Percentiles rank a stretch among this genome's conserved stretches.
These are phyloP conservation scores for Subacronicta megacephala DNA, from an alignment of 2,888 invertebrate species.

Conservation along the genomic window DNA sequence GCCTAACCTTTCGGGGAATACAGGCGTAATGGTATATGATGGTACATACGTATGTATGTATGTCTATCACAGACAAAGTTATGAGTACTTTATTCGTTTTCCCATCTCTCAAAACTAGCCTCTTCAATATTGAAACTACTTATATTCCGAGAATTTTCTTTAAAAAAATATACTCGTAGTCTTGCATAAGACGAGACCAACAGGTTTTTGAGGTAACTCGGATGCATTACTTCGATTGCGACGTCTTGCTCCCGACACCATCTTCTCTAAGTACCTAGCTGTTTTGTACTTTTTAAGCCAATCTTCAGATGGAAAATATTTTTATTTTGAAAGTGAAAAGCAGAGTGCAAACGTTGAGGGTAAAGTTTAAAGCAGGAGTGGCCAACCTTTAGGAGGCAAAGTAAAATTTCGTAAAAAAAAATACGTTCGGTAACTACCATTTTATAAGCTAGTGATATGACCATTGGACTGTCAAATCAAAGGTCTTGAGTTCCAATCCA, in stretches of 20 bases:
- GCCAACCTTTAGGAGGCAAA: no score
- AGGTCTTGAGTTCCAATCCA: no score
- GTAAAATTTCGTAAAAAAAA: no score
- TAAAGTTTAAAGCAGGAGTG: not conserved
- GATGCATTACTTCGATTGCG: constrained; percentile 47
- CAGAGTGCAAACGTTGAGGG: constrained; percentile 8
- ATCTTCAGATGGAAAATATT: constrained; percentile 46
- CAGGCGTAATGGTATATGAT: no score
- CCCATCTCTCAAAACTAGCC: no score
- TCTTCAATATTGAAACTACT: not conserved
- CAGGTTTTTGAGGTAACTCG: constrained; percentile 6
- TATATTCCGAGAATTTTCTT: not conserved
- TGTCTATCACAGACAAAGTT: no score
- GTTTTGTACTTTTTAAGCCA: constrained; percentile 37
- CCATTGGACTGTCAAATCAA: no score
- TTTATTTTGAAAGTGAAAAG: constrained; percentile 28
- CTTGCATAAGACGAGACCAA: not conserved
- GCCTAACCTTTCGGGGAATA: no score
- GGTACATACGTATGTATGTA: no score
- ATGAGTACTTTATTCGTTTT: no score
- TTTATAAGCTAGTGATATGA: no score
- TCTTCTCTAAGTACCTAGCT: constrained; percentile 25
- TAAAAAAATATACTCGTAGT: constrained; percentile 2
- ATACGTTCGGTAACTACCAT: no score
- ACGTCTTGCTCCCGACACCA: constrained; percentile 23